Conservation (phyloP, 2,797 vertebrate species). For the Holocentrus rufus region DNA sequence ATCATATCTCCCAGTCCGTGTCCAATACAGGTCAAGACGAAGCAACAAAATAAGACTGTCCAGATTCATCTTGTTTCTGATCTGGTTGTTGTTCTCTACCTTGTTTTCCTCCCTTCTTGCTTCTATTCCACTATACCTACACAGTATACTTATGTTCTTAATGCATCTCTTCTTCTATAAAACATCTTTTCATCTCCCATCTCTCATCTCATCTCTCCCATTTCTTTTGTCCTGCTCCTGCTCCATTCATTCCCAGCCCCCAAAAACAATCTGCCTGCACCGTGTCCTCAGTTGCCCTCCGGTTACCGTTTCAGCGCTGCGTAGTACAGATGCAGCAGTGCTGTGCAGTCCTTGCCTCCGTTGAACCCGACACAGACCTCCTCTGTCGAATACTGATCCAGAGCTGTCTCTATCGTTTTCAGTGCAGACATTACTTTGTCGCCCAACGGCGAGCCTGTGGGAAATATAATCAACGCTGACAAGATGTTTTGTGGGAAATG, state of each 20-base stretch:
- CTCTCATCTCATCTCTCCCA: constrained; percentile 41
- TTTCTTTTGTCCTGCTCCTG: constrained; percentile 37
- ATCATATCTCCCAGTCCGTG: constrained; percentile 10
- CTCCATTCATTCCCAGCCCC: constrained; percentile 29
- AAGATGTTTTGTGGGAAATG: constrained; percentile 19
- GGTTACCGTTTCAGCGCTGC: constrained; percentile 89
- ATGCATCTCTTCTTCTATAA: neutral
- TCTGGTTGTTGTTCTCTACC: constrained; percentile 8
- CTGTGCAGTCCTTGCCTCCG: constrained; percentile 97
- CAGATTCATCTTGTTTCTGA: neutral
- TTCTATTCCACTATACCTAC: constrained; percentile 6
- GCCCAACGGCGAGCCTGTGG: constrained; percentile 85
- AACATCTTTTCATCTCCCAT: constrained; percentile 28
- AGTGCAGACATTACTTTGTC: constrained; percentile 88
- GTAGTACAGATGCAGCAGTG: constrained; percentile 91
- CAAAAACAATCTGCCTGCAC: constrained; percentile 17
- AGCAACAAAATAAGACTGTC: constrained; percentile 1
- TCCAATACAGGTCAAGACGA: constrained; percentile 22
- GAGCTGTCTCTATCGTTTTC: constrained; percentile 85
- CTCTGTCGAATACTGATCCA: constrained; percentile 83
- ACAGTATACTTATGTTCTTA: constrained; percentile 33
- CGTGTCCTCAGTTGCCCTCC: constrained; percentile 1
- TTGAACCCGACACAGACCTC: constrained; percentile 95
- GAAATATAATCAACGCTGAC: constrained; percentile 18
- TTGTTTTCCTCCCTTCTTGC: constrained; percentile 24